phyloP scores from a whole-genome alignment of 2,797 vertebrate species.

The Gambusia yucatana region DNA sequence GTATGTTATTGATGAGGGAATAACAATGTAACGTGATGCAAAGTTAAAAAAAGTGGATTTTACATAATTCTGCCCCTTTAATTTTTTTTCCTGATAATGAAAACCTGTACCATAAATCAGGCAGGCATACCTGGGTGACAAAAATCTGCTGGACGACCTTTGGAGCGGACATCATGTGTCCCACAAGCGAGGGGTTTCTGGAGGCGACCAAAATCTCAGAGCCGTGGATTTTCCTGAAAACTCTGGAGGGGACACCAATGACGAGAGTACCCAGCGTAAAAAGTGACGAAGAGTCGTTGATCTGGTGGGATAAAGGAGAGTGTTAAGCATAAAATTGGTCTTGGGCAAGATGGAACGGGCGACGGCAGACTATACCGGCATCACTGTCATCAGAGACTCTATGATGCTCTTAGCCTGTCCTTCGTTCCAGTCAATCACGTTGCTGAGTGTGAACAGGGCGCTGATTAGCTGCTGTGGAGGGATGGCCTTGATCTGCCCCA shows the following conservation, averaged over 20 bases:
- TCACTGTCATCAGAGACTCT: slow-evolving; percentile 31
- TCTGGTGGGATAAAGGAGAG: slow-evolving; percentile 46
- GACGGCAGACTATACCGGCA: slow-evolving; percentile 61
- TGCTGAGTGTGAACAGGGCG: slow-evolving; percentile 32
- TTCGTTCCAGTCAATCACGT: slow-evolving; percentile 61
- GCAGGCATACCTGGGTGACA: slow-evolving; percentile 69
- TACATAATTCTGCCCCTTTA: too few species aligned
- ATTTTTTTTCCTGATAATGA: too few species aligned
- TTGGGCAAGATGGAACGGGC: not conserved
- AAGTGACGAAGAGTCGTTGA: slow-evolving; percentile 30
- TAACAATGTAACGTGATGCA: too few species aligned
- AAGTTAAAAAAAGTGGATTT: too few species aligned
- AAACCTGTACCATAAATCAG: not conserved
- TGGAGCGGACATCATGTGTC: slow-evolving; percentile 46
- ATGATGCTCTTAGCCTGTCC: slow-evolving; percentile 74
- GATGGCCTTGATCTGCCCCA: slow-evolving; percentile 56
- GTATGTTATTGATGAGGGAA: too few species aligned
- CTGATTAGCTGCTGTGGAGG: slow-evolving; percentile 26
- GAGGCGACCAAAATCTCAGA: slow-evolving; percentile 43
- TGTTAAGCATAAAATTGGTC: not conserved
- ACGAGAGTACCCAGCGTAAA: slow-evolving; percentile 70
- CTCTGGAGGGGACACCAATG: slow-evolving; percentile 57
- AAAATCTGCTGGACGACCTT: slow-evolving; percentile 55
- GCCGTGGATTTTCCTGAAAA: slow-evolving; percentile 24
- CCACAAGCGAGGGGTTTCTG: slow-evolving; percentile 44